Conservation (phyloP, 2,113 vertebrate genomes). For the Petrocephalus zakoni region DNA sequence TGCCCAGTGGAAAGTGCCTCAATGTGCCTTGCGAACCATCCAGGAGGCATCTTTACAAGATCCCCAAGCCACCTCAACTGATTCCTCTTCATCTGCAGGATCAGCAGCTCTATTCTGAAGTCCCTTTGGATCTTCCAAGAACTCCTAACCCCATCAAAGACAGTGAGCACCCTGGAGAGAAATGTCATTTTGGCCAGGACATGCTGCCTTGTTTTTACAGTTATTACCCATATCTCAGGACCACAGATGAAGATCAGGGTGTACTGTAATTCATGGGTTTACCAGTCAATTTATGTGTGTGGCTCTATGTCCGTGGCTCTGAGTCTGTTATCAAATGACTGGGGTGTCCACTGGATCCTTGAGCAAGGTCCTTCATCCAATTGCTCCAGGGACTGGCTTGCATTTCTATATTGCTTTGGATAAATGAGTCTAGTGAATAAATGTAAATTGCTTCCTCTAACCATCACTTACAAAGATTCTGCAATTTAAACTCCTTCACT, state of each 20-base stretch:
- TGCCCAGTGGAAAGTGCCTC: not conserved
- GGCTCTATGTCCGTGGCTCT: not conserved
- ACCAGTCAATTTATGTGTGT: not conserved
- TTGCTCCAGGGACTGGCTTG: not conserved
- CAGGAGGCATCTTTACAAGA: not conserved
- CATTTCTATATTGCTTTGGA: not conserved
- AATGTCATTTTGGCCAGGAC: not conserved
- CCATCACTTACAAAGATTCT: not conserved
- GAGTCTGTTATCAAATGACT: not conserved
- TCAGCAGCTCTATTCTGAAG: not conserved
- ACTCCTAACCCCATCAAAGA: not conserved
- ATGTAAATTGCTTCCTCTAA: not conserved
- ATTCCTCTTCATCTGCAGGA: not conserved
- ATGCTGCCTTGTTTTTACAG: not conserved
- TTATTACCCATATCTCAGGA: not conserved
- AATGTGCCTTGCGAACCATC: not conserved
- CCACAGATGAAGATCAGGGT: not conserved
- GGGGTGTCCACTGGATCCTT: not conserved
- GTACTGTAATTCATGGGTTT: not conserved
- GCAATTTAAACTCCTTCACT: not conserved
- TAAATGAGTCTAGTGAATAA: not conserved
- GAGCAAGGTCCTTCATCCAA: not conserved
- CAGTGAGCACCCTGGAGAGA: not conserved
- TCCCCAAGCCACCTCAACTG: not conserved
- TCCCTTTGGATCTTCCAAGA: no score